Evolutionary conservation across 1,140 invertebrate genomes (phyloP).

Genomic region (Meloidogyne exigua): DNA sequence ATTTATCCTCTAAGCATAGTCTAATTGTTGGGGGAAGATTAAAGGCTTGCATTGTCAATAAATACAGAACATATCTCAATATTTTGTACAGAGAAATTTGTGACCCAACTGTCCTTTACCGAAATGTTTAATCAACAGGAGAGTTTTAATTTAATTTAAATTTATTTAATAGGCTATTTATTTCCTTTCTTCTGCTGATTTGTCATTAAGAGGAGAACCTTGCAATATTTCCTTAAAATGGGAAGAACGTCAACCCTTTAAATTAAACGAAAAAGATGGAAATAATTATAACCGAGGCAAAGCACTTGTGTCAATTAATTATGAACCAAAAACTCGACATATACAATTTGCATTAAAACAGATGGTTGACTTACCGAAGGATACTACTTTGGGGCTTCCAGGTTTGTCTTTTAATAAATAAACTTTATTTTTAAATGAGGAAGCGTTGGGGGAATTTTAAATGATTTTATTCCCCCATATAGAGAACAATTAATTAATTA

Average conservation of each 20-base stretch:
- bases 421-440: background rate
- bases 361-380: slow-evolving; percentile 86
- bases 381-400: slow-evolving; percentile 90
- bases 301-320: slow-evolving; percentile 84
- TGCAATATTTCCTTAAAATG: slow-evolving; percentile 58
- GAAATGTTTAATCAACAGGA: no score
- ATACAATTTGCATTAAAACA: slow-evolving; percentile 75
- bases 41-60: no score
- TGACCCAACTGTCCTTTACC: no score
- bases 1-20: no score
- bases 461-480: no score
- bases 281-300: slow-evolving; percentile 69
- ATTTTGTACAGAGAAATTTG: no score
- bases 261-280: slow-evolving; percentile 39
- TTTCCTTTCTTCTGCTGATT: slow-evolving; percentile 70
- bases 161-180: background rate
- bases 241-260: slow-evolving; percentile 54
- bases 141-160: slow-evolving; percentile 70
- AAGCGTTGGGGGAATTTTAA: no score
- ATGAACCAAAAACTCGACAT: slow-evolving; percentile 78
- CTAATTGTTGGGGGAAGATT: no score
- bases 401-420: slow-evolving; percentile 69
- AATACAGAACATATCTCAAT: no score
- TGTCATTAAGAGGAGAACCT: slow-evolving; percentile 71
- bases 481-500: no score